Base-by-base conservation (phyloP, 1,140 invertebrate genomes). In the Penaeus vannamei region DNA sequence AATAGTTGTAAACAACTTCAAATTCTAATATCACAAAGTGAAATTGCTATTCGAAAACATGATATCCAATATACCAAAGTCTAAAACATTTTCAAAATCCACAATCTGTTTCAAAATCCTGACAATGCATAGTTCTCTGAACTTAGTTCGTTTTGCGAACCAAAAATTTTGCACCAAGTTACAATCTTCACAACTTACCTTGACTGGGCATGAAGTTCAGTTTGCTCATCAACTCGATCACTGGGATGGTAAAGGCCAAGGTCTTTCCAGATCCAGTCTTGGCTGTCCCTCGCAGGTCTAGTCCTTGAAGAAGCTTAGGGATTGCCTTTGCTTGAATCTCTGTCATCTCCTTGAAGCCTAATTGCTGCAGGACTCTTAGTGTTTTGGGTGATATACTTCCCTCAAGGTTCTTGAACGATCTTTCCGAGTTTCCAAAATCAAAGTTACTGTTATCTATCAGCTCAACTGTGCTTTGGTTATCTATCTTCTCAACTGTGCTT, bases 231-330 rank as follows among this genome's bases (percentile, higher is more conserved):
- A 61, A 46, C 23, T 64, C 69, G 64, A 80, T 94, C 93, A 97
- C 96, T 17, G 99, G 99, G 92, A 99, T 96, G 22, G 99, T 92
- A 94, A 99, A 99, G n/a, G 98, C 98, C 66, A 99, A 93, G 0
- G 99, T 99, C 94, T 99, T 99, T 53, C 99, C 99, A 92, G 97
- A 99, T 46, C 99, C 99, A 72, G 99, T 99, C 93, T 99, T 97
- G 0, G 99, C 98, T 42, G 98, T 97, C 64, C 97, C 99, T 17
- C 99, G 93, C 91, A 99, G 96, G 94, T 99, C 98, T 92, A 96
- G 94, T 8, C 97, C 98, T 92, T 95, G 95, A 29, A 99, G 93
- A 64, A 96, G 96, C 72, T 96, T 94, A 3, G 95, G 95, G 90
- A 99, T 96, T 77, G 96, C 95, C 93, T 98, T 95, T 91, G 94